Evolutionary conservation across 2,113 vertebrate genomes (phyloP).

Genomic region (Actenoides hombroni): DNA sequence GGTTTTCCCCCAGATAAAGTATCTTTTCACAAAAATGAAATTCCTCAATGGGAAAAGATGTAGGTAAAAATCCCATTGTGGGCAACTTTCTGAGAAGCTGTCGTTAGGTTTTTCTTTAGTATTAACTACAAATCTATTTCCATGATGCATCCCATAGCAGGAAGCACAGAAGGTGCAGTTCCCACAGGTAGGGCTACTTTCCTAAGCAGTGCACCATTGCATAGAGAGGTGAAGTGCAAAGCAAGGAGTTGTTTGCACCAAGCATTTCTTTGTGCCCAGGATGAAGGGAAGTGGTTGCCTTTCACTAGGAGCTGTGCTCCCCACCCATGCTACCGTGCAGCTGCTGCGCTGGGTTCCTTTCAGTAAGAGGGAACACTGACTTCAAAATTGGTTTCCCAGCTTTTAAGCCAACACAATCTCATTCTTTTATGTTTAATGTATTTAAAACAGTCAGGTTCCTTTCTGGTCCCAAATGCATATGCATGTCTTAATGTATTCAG

Average conservation of each 20-base stretch:
- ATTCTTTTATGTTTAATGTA: background rate
- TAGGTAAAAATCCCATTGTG: background rate
- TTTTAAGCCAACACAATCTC: background rate
- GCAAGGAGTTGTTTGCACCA: background rate
- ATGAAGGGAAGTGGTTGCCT: background rate
- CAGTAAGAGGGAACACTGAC: background rate
- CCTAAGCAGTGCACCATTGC: fast-evolving
- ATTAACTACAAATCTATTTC: background rate
- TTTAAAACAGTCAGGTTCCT: background rate
- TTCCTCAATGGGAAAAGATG: background rate
- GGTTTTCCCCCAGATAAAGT: background rate
- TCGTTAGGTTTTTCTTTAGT: background rate
- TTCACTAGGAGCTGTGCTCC: background rate
- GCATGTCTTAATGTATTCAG: background rate
- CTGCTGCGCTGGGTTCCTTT: background rate
- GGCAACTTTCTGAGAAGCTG: background rate
- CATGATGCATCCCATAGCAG: background rate
- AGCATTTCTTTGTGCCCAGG: background rate
- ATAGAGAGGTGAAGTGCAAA: background rate
- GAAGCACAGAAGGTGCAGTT: background rate
- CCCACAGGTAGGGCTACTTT: background rate
- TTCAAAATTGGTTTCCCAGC: background rate
- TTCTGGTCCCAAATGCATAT: background rate
- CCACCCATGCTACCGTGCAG: background rate
- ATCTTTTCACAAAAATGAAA: background rate